A percentile compares a stretch with the other conserved stretches of the same genome.
Conservation (phyloP, 1,140 invertebrate species). For the Solen grandis region DNA sequence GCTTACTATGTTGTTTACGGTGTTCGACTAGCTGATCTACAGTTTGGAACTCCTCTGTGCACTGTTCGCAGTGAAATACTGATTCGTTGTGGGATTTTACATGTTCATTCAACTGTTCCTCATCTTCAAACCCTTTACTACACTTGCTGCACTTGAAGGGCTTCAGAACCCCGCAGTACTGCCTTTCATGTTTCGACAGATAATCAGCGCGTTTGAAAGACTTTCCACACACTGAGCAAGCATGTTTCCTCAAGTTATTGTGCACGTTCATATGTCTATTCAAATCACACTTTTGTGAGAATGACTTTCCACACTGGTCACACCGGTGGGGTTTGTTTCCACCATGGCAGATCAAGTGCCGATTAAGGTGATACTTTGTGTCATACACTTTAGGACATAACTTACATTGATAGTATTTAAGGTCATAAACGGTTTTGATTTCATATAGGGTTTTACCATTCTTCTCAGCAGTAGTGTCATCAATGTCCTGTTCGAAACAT, state of each 20-base stretch:
- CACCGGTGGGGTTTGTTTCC: slow-evolving; percentile 30
- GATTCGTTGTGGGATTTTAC: slow-evolving; percentile 2
- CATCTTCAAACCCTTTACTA: slow-evolving; percentile 50
- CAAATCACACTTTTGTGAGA: slow-evolving; percentile 45
- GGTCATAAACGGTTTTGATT: slow-evolving; percentile 28
- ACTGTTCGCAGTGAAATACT: slow-evolving; percentile 30
- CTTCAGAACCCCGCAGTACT: slow-evolving; percentile 47
- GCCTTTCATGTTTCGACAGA: slow-evolving; percentile 49
- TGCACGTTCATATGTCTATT: slow-evolving; percentile 47
- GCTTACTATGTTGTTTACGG: slow-evolving; percentile 31
- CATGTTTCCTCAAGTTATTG: slow-evolving; percentile 33
- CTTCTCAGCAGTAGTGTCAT: background rate
- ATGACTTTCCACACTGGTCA: slow-evolving; percentile 36
- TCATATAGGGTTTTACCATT: slow-evolving; percentile 31
- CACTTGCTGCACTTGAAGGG: slow-evolving; percentile 41
- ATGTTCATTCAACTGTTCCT: slow-evolving; percentile 29
- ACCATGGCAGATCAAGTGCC: slow-evolving; percentile 34
- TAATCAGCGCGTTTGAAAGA: slow-evolving; percentile 49
- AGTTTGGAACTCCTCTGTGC: slow-evolving; percentile 20
- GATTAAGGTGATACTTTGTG: slow-evolving; percentile 42
- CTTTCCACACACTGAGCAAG: slow-evolving; percentile 47
- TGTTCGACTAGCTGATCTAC: slow-evolving; percentile 41
- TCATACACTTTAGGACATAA: slow-evolving; percentile 36
- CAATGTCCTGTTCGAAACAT: background rate
- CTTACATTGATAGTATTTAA: slow-evolving; percentile 47